Evolutionary conservation across 2,797 vertebrate species (phyloP).

Genomic region (Fistularia tabacaria): DNA sequence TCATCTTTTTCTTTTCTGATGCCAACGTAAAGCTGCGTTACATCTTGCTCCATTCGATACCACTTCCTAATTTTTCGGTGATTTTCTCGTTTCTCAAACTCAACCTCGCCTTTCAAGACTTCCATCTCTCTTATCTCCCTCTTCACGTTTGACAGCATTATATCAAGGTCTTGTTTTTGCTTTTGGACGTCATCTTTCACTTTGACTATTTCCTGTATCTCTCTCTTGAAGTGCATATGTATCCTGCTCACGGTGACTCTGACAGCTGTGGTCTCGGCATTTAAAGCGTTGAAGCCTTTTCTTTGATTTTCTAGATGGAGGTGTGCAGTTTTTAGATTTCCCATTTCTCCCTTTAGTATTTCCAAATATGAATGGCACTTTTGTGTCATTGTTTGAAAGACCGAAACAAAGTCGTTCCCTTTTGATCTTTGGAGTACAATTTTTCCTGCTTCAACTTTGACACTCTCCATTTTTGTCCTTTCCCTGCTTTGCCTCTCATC

Average conservation of each 20-base stretch:
- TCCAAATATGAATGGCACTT: slow-evolving; percentile 17
- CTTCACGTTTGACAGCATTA: slow-evolving; percentile 34
- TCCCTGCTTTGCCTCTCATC: background rate
- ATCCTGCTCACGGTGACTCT: slow-evolving; percentile 20
- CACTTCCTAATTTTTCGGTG: slow-evolving; percentile 29
- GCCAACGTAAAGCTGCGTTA: slow-evolving; percentile 32
- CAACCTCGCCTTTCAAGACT: slow-evolving; percentile 52
- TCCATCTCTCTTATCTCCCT: slow-evolving; percentile 59
- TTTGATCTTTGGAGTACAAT: background rate
- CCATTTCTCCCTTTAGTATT: slow-evolving; percentile 20
- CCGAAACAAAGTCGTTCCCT: background rate
- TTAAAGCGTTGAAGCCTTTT: slow-evolving; percentile 6
- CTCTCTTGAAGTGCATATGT: slow-evolving; percentile 11
- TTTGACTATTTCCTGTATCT: slow-evolving; percentile 30
- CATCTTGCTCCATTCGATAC: slow-evolving; percentile 32
- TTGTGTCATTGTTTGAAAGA: slow-evolving; percentile 24
- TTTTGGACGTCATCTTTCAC: slow-evolving; percentile 26
- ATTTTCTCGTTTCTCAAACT: slow-evolving; percentile 45
- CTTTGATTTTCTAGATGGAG: slow-evolving; percentile 15
- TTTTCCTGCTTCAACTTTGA: background rate
- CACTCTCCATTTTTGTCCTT: slow-evolving; percentile 1
- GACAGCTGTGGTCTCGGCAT: slow-evolving; percentile 8
- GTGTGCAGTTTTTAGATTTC: slow-evolving; percentile 21
- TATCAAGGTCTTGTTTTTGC: slow-evolving; percentile 44
- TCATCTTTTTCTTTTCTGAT: slow-evolving; percentile 36